These are phyloP conservation scores for Phoxinus phoxinus DNA, from an alignment of 2,113 vertebrate species.

Conservation along the genomic window DNA sequence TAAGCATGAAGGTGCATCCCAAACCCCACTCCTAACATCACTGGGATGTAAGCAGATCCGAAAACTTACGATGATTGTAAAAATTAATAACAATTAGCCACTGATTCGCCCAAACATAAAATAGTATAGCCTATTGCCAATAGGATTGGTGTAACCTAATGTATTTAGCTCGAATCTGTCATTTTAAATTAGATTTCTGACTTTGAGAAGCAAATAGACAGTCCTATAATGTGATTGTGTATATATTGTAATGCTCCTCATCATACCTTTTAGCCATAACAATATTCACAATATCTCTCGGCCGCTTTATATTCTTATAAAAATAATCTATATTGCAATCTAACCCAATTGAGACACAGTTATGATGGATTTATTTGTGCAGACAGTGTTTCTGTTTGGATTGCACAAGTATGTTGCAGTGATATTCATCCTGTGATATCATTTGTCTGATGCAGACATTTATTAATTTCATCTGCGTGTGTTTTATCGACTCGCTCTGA, in stretches of 20 bases:
- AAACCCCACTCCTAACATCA: neutral
- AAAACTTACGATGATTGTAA: no score
- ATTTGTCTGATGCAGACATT: slow-evolving; percentile 32
- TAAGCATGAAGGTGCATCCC: neutral
- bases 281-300: neutral
- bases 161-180: neutral
- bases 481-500: slow-evolving; percentile 51
- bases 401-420: neutral
- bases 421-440: slow-evolving; percentile 25
- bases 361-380: neutral
- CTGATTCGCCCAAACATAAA: neutral
- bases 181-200: neutral
- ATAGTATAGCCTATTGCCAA: neutral
- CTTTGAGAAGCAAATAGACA: neutral
- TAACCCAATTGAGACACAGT: neutral
- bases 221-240: neutral
- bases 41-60: neutral
- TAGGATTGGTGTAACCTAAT: neutral
- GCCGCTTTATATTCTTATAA: neutral
- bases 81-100: neutral
- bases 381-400: slow-evolving; percentile 12
- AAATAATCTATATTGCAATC: neutral
- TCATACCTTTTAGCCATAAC: neutral
- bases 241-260: neutral
- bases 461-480: slow-evolving; percentile 39